Conservation (phyloP, 2,113 vertebrate species). For the Bos javanicus region DNA sequence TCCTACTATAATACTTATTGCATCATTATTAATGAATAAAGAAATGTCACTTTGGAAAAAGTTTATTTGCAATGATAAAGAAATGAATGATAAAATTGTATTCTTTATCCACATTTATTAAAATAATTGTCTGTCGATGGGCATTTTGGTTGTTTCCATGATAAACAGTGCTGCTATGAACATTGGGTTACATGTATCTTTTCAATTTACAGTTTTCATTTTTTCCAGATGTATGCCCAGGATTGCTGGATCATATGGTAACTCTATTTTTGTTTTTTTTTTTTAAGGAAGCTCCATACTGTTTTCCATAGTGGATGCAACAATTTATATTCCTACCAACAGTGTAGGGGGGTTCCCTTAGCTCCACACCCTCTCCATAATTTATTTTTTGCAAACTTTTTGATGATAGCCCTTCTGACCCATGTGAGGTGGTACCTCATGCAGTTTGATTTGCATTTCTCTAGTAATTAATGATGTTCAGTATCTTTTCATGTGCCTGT, state of each 20-base stretch:
- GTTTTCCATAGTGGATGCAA: neutral
- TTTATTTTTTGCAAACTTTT: neutral
- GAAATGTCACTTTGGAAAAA: neutral
- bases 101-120: neutral
- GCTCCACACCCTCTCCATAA: neutral
- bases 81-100: no score
- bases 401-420: neutral
- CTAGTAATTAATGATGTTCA: neutral
- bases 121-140: neutral
- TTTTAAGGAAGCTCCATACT: neutral
- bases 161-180: neutral
- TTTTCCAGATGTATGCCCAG: neutral
- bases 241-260: neutral
- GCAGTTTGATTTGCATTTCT: neutral
- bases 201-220: neutral
- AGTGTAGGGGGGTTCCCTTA: neutral
- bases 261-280: neutral
- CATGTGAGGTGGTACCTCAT: neutral
- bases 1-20: neutral
- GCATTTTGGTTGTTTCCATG: neutral
- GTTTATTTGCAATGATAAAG: no score
- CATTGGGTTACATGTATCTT: neutral
- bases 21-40: neutral
- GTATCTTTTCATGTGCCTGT: neutral
- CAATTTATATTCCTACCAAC: neutral